These are phyloP conservation scores for Pyxicephalus adspersus DNA, from an alignment of 2,113 vertebrate genomes.

Conservation along the genomic window DNA sequence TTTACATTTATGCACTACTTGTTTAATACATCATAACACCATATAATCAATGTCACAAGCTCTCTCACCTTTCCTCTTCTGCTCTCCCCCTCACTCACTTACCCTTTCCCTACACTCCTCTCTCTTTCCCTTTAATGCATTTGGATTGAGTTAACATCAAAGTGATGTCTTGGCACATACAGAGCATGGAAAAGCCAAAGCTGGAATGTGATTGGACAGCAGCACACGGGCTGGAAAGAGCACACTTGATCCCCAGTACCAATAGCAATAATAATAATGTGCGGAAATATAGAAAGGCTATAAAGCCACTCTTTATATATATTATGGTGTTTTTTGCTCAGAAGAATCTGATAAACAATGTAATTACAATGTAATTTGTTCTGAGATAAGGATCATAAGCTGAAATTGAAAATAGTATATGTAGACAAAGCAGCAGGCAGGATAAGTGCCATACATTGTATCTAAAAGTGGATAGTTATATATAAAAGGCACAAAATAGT, in stretches of 20 bases:
- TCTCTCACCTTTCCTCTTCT: slow-evolving; percentile 11
- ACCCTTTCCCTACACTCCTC: slow-evolving; percentile 19
- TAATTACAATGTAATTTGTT: slow-evolving; percentile 1
- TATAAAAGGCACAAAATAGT: no score
- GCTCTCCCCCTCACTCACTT: slow-evolving; percentile 1
- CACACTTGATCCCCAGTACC: slow-evolving; percentile 20
- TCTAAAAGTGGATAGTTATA: no score
- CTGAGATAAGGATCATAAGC: background rate
- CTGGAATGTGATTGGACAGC: slow-evolving; percentile 10
- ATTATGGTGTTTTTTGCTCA: background rate
- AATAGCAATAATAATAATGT: slow-evolving; percentile 6
- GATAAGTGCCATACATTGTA: no score
- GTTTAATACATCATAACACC: background rate
- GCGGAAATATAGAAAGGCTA: slow-evolving; percentile 1
- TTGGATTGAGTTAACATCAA: slow-evolving; percentile 47
- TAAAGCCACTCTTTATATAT: slow-evolving; percentile 3
- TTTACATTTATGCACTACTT: background rate
- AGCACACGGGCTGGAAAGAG: slow-evolving; percentile 17
- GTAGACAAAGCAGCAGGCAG: no score
- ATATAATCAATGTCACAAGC: background rate
- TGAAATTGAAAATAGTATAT: no score
- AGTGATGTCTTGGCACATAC: slow-evolving; percentile 41
- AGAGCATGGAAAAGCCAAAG: slow-evolving; percentile 31
- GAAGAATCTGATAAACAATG: slow-evolving; percentile 5
- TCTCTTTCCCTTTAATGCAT: slow-evolving; percentile 35